Evolutionary conservation across 2,888 invertebrate species (phyloP), one percentile per base, ranked within the genome.

Genomic region (Cetonia aurata): DNA sequence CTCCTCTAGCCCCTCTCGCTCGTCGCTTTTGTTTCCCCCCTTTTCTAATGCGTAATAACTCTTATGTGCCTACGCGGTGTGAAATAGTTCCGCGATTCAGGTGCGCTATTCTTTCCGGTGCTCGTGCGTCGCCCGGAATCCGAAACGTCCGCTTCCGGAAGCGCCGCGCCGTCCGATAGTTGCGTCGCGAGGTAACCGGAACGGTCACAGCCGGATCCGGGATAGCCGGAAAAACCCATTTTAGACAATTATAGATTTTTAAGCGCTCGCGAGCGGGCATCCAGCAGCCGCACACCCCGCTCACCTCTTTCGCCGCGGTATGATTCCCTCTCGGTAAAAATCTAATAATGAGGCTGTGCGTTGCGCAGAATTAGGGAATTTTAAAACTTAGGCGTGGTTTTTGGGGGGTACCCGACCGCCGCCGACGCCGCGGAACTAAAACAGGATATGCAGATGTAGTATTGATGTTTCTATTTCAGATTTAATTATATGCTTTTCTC

Each of bases 401-500:
- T 75, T 73, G 74, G 72, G 41, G 56, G 56, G 56, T 56, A 42
- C 37, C 56, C 56, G 41, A 56, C 56, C 67, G 46, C 50, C 50
- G 19, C 50, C 50, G 19, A 13, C 41, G 42, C 56, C 67, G 66
- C 73, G 72, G 71, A 74, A 73, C 73, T 73, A 75, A 75, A 75
- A 69, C 76, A 77, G 79, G 82, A 81, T 79, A 79, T 79, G 79
- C 79, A 79, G 78, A 79, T 79, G 80, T 79, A 80, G 82, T 84
- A 84, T 84, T 83, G 84, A 84, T 84, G 84, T 84, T 84, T 83
- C 83, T 84, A 84, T 83, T 84, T 81, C 80, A 80, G 82, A 83
- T 84, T 84, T 84, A 84, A 84, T 84, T 84, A 83, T 83, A 81
- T 81, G 82, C 82, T 81, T 80, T 78, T 78, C 79, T 79, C 80